Percentiles rank a stretch among this genome's conserved stretches.
These are phyloP conservation scores for Acipenser transmontanus DNA, from an alignment of 2,797 vertebrate species.

Conservation along the genomic window DNA sequence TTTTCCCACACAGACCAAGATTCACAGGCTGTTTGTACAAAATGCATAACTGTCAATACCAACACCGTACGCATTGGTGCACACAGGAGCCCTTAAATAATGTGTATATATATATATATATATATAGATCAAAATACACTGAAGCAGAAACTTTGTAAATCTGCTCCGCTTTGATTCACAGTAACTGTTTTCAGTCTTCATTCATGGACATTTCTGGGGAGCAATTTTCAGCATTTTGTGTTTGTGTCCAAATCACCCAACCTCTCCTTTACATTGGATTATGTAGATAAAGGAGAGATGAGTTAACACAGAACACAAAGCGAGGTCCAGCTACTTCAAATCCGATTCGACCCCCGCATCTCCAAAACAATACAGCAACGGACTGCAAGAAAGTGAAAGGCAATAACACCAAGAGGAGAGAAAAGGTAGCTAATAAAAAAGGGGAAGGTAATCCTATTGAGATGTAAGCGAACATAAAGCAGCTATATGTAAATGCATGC, in stretches of 20 bases:
- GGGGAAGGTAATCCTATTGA: slow-evolving; percentile 80
- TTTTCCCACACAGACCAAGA: too few relatives aligned
- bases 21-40: too few relatives aligned
- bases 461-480: slow-evolving; percentile 67
- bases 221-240: neutral
- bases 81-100: too few relatives aligned
- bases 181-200: neutral
- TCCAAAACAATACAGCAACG: slow-evolving; percentile 44
- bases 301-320: slow-evolving; percentile 61
- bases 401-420: slow-evolving; percentile 20
- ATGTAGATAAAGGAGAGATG: slow-evolving; percentile 54
- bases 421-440: slow-evolving; percentile 38
- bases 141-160: too few relatives aligned
- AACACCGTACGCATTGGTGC: too few relatives aligned
- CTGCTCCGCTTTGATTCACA: too few relatives aligned
- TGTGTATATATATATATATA: too few relatives aligned
- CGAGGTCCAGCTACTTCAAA: neutral
- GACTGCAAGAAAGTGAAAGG: slow-evolving; percentile 19
- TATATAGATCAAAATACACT: too few relatives aligned
- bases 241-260: neutral
- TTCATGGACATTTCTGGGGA: neutral
- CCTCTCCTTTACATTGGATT: slow-evolving; percentile 34
- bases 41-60: too few relatives aligned
- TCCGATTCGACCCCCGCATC: slow-evolving; percentile 48
- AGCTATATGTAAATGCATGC: slow-evolving; percentile 98